These are phyloP conservation scores for Drosophila neotestacea DNA, from an alignment of 2,888 invertebrate genomes.

Conservation along the genomic window DNA sequence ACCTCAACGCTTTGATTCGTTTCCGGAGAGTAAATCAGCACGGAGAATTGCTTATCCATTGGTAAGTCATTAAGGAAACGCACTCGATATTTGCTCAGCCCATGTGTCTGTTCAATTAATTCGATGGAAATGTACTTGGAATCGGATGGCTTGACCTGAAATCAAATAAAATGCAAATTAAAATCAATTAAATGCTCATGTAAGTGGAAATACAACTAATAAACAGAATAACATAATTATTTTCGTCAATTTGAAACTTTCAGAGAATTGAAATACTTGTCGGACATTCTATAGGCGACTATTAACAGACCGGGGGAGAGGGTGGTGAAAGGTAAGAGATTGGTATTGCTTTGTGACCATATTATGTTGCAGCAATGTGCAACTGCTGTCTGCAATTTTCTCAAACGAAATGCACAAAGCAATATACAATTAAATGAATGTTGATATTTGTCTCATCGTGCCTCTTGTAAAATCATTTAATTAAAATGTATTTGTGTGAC, in stretches of 20 bases:
- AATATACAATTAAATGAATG: slow-evolving; percentile 30
- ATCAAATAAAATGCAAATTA: slow-evolving; percentile 16
- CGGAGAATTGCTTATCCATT: slow-evolving; percentile 81
- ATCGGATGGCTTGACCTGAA: slow-evolving; percentile 84
- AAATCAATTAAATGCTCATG: slow-evolving; percentile 26
- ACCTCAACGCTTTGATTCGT: slow-evolving; percentile 84
- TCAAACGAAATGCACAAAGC: slow-evolving; percentile 11
- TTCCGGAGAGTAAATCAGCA: slow-evolving; percentile 83
- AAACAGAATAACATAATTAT: background rate
- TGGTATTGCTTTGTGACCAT: slow-evolving; percentile 7
- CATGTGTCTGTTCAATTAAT: slow-evolving; percentile 81
- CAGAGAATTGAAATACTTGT: slow-evolving; percentile 2
- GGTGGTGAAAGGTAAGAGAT: background rate
- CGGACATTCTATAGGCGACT: slow-evolving; percentile 21
- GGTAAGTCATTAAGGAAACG: slow-evolving; percentile 78
- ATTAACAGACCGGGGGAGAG: slow-evolving; percentile 12
- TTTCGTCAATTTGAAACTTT: background rate
- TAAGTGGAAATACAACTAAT: background rate
- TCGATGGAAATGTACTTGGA: slow-evolving; percentile 78
- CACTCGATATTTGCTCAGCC: slow-evolving; percentile 82
- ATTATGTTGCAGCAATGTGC: slow-evolving; percentile 18
- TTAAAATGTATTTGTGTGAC: slow-evolving; percentile 41
- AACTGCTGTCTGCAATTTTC: slow-evolving; percentile 30
- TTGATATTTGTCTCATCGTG: slow-evolving; percentile 32
- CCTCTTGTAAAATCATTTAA: slow-evolving; percentile 52